Evolutionary conservation across 2,797 vertebrate species (phyloP).

Genomic region (Ptychobarbus kaznakovi): DNA sequence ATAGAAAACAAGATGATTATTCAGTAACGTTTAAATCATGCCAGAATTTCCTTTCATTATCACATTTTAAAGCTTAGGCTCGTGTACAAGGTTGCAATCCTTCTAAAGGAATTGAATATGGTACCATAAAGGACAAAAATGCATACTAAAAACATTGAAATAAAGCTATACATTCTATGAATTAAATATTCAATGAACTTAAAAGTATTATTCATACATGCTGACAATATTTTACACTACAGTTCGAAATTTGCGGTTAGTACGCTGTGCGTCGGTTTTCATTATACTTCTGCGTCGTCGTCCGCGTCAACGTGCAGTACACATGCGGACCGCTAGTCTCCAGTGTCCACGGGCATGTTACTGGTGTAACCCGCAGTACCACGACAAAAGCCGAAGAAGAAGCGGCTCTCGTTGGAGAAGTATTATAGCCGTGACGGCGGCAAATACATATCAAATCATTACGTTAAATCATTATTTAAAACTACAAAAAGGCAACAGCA

Average conservation of each 20-base stretch:
- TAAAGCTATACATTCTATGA: not conserved
- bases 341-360: too few species aligned
- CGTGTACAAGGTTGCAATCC: not conserved
- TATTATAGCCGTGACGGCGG: too few species aligned
- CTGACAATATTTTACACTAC: not conserved
- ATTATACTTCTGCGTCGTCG: too few species aligned
- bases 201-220: not conserved
- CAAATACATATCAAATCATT: too few species aligned
- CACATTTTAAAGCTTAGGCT: not conserved
- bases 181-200: not conserved
- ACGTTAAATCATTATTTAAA: too few species aligned
- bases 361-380: too few species aligned
- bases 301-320: too few species aligned
- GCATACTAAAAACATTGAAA: not conserved
- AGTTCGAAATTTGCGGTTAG: not conserved
- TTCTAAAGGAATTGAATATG: not conserved
- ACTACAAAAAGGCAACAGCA: too few species aligned
- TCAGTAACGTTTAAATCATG: not conserved
- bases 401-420: too few species aligned
- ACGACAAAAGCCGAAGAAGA: too few species aligned
- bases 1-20: not conserved
- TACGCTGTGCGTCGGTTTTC: too few species aligned
- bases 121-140: not conserved
- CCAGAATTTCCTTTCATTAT: not conserved
- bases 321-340: too few species aligned